Percentiles rank a stretch among this genome's conserved stretches.
These are phyloP conservation scores for Acrobasis suavella DNA, from an alignment of 2,888 invertebrate genomes.

Conservation along the genomic window DNA sequence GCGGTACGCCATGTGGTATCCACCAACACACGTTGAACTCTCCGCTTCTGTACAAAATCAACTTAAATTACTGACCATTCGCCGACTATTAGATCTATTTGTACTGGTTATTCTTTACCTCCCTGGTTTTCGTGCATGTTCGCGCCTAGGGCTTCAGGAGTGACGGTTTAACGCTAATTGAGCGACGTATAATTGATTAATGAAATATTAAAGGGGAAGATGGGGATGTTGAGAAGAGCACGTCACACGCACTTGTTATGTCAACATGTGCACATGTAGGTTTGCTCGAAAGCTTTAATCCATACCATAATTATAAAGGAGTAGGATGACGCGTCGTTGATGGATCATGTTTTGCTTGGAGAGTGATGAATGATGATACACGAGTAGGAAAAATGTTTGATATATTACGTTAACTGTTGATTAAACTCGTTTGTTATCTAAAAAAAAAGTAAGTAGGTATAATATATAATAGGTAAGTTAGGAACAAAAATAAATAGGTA, in stretches of 20 bases:
- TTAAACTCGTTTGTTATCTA: constrained; percentile 8
- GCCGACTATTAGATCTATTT: constrained; percentile 43
- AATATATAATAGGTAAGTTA: background rate
- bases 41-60: constrained; percentile 38
- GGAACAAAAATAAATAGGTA: too few relatives aligned
- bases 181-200: constrained; percentile 74
- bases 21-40: constrained; percentile 57
- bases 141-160: constrained; percentile 74
- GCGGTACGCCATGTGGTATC: constrained; percentile 63
- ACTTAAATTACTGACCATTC: constrained; percentile 31
- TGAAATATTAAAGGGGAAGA: constrained; percentile 57
- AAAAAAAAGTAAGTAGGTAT: background rate
- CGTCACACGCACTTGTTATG: constrained; percentile 21
- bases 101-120: constrained; percentile 61
- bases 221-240: constrained; percentile 41
- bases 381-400: constrained; percentile 37
- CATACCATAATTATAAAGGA: constrained; percentile 25
- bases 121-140: constrained; percentile 69
- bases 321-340: constrained; percentile 34
- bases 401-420: constrained; percentile 35
- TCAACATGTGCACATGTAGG: constrained; percentile 19
- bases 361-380: constrained; percentile 22
- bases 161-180: constrained; percentile 66
- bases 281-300: constrained; percentile 18
- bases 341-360: constrained; percentile 29